Evolutionary conservation across 2,797 vertebrate genomes (phyloP).

Genomic region (Poecilia wingei): DNA sequence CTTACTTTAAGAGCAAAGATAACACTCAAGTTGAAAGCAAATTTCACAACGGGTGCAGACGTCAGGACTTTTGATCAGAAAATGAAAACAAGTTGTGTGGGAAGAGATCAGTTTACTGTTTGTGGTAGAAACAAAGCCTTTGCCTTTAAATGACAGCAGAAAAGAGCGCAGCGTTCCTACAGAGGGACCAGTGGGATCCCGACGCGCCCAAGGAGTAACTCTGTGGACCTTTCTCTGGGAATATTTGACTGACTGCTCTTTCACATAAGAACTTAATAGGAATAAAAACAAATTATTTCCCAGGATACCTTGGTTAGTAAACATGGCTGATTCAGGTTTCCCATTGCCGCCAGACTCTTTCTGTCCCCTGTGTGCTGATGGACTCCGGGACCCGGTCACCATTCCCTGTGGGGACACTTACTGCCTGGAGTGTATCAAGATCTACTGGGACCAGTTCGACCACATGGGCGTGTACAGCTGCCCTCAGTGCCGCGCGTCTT

Average conservation of each 20-base stretch:
- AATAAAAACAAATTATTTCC: not conserved
- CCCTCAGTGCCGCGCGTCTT: constrained; percentile 83
- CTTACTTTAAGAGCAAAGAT: constrained; percentile 18
- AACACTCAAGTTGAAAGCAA: constrained; percentile 39
- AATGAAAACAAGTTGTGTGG: constrained; percentile 32
- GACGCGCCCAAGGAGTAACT: not conserved
- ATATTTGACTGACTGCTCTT: not conserved
- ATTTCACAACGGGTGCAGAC: constrained; percentile 27
- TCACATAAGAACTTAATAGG: not conserved
- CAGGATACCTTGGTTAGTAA: not conserved
- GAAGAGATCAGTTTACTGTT: constrained; percentile 54
- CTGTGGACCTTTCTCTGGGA: constrained; percentile 1
- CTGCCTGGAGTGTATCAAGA: constrained; percentile 86
- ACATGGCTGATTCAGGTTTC: constrained; percentile 73
- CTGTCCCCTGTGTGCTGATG: constrained; percentile 83
- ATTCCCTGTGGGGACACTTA: constrained; percentile 87
- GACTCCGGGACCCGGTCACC: constrained; percentile 79
- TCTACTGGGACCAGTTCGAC: constrained; percentile 86
- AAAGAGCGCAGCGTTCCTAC: constrained; percentile 21
- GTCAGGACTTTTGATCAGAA: constrained; percentile 36
- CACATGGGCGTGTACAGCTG: constrained; percentile 80
- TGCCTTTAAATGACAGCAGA: constrained; percentile 54
- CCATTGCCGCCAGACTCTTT: constrained; percentile 72
- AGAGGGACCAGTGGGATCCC: constrained; percentile 3
- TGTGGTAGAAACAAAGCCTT: constrained; percentile 62